These are phyloP conservation scores for Dipodomys merriami DNA, from an alignment of 2,113 vertebrate species.

Conservation along the genomic window DNA sequence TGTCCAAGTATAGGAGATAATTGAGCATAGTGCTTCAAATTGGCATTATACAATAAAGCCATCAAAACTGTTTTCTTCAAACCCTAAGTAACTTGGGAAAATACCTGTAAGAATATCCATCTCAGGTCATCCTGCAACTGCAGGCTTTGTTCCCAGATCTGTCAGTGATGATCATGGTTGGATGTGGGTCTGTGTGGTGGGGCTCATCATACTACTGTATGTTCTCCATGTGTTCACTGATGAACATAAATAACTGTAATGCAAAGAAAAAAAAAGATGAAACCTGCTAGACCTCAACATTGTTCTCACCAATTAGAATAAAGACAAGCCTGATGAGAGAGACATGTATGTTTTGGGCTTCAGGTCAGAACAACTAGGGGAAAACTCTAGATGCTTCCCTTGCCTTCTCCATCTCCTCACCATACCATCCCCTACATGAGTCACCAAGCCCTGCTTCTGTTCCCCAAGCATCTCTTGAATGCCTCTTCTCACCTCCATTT, in stretches of 20 bases:
- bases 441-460: neutral
- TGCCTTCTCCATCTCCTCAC: neutral
- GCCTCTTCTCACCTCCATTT: neutral
- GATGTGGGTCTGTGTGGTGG: neutral
- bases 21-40: neutral
- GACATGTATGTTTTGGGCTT: neutral
- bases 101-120: neutral
- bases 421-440: neutral
- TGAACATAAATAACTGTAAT: neutral
- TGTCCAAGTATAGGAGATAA: neutral
- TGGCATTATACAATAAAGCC: neutral
- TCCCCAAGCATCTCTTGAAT: neutral
- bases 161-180: neutral
- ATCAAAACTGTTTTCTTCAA: neutral
- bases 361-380: neutral
- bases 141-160: neutral
- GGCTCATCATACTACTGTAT: neutral
- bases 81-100: neutral
- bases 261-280: neutral
- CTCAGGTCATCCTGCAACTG: too few relatives aligned
- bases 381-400: neutral
- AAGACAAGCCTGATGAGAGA: neutral
- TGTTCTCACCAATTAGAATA: neutral
- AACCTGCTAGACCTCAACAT: neutral
- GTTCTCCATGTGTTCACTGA: neutral